Percentiles rank a stretch among this genome's conserved stretches.
phyloP scores from a whole-genome alignment of 2,113 vertebrate species.

The Clarias macrocephalus region DNA sequence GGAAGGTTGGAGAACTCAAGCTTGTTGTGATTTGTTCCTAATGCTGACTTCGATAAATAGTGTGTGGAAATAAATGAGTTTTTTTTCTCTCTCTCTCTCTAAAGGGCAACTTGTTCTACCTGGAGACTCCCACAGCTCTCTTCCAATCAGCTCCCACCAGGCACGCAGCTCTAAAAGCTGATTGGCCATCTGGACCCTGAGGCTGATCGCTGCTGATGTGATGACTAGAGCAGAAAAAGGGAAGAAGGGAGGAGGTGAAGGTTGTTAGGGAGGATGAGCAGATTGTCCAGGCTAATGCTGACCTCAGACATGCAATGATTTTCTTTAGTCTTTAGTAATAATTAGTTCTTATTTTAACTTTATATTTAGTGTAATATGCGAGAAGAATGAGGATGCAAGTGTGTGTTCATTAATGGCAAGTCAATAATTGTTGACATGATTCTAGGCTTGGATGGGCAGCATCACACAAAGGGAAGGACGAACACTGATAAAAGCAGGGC shows the following conservation, averaged over 20 bases:
- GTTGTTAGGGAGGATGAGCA: background rate
- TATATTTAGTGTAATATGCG: background rate
- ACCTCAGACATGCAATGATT: background rate
- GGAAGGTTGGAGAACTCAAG: background rate
- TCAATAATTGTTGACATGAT: background rate
- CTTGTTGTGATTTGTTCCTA: background rate
- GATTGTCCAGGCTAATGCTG: slow-evolving; percentile 21
- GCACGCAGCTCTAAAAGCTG: slow-evolving; percentile 31
- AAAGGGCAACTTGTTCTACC: slow-evolving; percentile 54
- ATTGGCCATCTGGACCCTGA: slow-evolving; percentile 45
- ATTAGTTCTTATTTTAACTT: background rate
- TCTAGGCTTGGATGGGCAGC: background rate
- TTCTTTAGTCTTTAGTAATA: background rate
- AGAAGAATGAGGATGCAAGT: background rate
- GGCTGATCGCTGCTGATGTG: slow-evolving; percentile 19
- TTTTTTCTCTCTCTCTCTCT: slow-evolving; percentile 28
- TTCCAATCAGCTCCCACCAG: slow-evolving; percentile 47
- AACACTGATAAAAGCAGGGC: background rate
- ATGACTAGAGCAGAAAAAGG: slow-evolving; percentile 20
- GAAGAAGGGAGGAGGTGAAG: background rate
- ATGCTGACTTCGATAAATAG: slow-evolving; percentile 30
- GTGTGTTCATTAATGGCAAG: background rate
- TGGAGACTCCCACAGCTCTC: slow-evolving; percentile 50
- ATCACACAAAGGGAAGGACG: background rate
- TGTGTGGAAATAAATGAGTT: background rate